Percentiles rank a stretch among this genome's conserved stretches.
Evolutionary conservation across 1,140 invertebrate species (phyloP).

Genomic region (Grapholita molesta): DNA sequence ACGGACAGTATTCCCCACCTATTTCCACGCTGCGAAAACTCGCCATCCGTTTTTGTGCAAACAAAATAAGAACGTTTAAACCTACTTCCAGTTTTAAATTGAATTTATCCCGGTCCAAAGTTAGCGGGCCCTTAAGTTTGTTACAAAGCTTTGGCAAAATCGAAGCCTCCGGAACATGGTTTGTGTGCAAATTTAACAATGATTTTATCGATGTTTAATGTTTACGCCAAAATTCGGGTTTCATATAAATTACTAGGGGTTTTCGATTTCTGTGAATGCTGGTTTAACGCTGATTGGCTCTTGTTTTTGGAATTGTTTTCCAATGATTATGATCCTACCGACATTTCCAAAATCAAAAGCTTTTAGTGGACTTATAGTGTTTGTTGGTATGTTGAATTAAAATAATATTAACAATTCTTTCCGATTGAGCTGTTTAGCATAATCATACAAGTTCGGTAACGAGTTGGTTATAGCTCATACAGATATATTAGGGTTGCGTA

Average conservation of each 20-base stretch:
- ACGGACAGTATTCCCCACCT: not conserved
- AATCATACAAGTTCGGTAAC: too few relatives aligned
- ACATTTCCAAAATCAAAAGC: too few relatives aligned
- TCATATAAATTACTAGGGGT: not conserved
- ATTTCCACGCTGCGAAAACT: not conserved
- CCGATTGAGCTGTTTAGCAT: too few relatives aligned
- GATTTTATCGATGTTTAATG: constrained; percentile 13
- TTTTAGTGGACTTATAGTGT: too few relatives aligned
- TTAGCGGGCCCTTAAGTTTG: constrained; percentile 12
- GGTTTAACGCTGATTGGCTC: not conserved
- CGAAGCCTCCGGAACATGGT: not conserved
- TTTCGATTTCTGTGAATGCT: not conserved
- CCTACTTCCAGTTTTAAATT: constrained; percentile 6
- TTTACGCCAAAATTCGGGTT: not conserved
- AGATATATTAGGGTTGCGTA: too few relatives aligned
- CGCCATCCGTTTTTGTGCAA: not conserved
- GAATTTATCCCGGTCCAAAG: not conserved
- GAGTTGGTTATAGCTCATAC: too few relatives aligned
- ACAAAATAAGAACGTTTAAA: constrained; percentile 5
- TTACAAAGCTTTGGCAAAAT: constrained; percentile 12
- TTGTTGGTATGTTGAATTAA: too few relatives aligned
- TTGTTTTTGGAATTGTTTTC: too few relatives aligned
- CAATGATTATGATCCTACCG: too few relatives aligned
- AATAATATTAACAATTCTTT: too few relatives aligned
- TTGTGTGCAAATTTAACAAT: not conserved